Evolutionary conservation across 2,797 vertebrate genomes (phyloP).

Genomic region (Peromyscus nudipes): DNA sequence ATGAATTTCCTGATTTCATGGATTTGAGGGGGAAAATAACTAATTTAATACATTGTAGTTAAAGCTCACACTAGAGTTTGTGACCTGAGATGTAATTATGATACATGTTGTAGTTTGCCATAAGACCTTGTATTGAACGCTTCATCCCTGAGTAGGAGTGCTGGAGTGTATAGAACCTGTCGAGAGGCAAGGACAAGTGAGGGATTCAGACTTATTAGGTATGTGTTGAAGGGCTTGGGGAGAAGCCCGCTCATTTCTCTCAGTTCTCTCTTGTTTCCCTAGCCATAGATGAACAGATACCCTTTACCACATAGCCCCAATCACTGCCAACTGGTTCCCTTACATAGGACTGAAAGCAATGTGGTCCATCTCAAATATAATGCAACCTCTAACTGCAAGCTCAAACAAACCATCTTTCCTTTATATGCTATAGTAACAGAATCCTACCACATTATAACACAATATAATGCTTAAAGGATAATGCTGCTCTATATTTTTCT

Average conservation of each 20-base stretch:
- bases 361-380: background rate
- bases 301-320: rapidly evolving
- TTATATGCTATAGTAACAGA: background rate
- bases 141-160: too few species aligned
- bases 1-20: background rate
- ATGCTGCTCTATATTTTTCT: background rate
- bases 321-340: too few species aligned
- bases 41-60: background rate
- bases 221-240: background rate
- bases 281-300: background rate
- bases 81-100: background rate
- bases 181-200: background rate
- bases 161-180: background rate
- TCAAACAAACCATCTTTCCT: background rate
- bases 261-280: background rate
- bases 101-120: background rate
- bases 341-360: too few species aligned
- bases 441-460: background rate
- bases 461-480: background rate
- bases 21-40: background rate
- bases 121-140: background rate
- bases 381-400: background rate
- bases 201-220: background rate
- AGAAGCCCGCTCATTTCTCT: background rate
- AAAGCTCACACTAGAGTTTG: background rate